These are phyloP conservation scores for Coregonus suidteri DNA, from an alignment of 2,797 vertebrate species.

Conservation along the genomic window DNA sequence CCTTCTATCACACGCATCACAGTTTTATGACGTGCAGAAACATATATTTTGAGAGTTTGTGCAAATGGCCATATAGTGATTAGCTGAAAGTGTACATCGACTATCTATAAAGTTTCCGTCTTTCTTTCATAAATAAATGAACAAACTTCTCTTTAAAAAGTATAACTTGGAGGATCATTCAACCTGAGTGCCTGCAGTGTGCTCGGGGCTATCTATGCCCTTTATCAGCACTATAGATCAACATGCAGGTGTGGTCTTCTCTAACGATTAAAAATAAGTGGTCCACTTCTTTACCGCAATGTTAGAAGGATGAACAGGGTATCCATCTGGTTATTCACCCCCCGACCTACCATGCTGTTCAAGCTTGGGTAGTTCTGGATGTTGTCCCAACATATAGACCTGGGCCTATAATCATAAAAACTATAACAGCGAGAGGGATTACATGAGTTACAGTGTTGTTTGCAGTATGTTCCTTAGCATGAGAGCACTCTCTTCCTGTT, in stretches of 20 bases:
- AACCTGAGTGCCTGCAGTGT: slow-evolving; percentile 4
- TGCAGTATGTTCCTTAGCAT: not conserved
- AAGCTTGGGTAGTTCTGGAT: slow-evolving; percentile 40
- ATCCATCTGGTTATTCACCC: slow-evolving; percentile 61
- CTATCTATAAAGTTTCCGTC: not conserved
- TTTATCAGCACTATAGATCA: slow-evolving; percentile 20
- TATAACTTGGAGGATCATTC: not conserved
- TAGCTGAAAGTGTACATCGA: too few species aligned
- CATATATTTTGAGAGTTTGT: not conserved
- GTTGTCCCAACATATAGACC: slow-evolving; percentile 37
- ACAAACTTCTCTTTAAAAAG: not conserved
- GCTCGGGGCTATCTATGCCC: slow-evolving; percentile 30
- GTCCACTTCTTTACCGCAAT: slow-evolving; percentile 12
- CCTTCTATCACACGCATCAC: too few species aligned
- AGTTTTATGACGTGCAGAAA: not conserved
- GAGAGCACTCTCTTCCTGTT: not conserved
- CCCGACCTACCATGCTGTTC: slow-evolving; percentile 53
- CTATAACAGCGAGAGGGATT: not conserved
- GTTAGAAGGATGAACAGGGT: slow-evolving; percentile 52
- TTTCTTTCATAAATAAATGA: not conserved
- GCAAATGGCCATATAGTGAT: not conserved
- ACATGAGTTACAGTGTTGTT: not conserved
- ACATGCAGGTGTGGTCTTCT: slow-evolving; percentile 21
- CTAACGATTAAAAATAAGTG: slow-evolving; percentile 20
- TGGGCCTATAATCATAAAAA: not conserved